Conservation (phyloP, 2,797 vertebrate species). For the Oreonectes daqikongensis region DNA sequence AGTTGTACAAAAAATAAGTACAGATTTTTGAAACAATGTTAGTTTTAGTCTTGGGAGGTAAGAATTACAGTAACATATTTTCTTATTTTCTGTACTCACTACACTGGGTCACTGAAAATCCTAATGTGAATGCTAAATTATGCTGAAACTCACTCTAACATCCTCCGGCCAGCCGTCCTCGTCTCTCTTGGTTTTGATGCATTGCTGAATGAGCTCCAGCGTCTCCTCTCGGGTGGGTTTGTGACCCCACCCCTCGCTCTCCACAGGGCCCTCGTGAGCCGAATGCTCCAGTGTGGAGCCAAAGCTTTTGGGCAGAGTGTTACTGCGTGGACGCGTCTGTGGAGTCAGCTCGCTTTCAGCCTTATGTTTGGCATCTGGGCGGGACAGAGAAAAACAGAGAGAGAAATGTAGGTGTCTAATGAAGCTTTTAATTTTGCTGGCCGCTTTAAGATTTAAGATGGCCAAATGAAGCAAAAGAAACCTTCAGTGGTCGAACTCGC, state of each 20-base stretch:
- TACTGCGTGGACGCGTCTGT: conserved; percentile 90
- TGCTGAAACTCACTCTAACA: conserved; percentile 80
- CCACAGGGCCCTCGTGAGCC: conserved; percentile 74
- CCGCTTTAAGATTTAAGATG: background rate
- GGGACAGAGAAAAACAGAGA: conserved; percentile 43
- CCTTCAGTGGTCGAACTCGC: background rate
- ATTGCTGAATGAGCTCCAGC: conserved; percentile 87
- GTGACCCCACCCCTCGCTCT: conserved; percentile 72
- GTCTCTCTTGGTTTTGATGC: conserved; percentile 86
- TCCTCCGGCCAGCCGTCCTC: conserved; percentile 94
- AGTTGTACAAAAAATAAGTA: too few species aligned
- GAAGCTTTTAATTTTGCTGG: background rate
- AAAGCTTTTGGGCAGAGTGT: conserved; percentile 97
- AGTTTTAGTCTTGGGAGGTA: too few species aligned
- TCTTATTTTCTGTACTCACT: too few species aligned
- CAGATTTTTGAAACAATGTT: too few species aligned
- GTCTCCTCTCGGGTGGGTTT: conserved; percentile 88
- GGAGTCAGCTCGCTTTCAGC: conserved; percentile 89
- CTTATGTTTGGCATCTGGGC: conserved; percentile 90
- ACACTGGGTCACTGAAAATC: too few species aligned
- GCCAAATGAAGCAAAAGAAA: conserved; percentile 9
- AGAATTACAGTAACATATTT: too few species aligned
- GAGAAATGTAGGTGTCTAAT: conserved; percentile 24
- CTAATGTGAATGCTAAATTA: background rate
- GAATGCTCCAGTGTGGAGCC: conserved; percentile 92